These are phyloP conservation scores for Heliopora coerulea DNA, from an alignment of 92 coral and sea anemone genomes.

Conservation along the genomic window DNA sequence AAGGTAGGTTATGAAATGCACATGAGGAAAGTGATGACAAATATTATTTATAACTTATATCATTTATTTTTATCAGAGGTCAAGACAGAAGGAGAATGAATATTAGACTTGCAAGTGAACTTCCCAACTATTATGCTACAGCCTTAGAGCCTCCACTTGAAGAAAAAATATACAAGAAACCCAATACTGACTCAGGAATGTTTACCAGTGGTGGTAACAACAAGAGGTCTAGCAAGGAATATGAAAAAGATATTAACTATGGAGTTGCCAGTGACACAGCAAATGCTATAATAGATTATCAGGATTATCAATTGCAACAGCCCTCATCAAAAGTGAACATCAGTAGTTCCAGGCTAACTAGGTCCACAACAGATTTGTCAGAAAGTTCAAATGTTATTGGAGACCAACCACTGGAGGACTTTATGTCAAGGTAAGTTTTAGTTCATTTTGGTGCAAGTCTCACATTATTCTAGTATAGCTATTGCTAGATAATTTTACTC, in stretches of 20 bases:
- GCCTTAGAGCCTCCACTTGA: constrained; percentile 39
- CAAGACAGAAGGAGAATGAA: constrained; percentile 44
- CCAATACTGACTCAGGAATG: constrained; percentile 7
- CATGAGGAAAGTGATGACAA: constrained; percentile 31
- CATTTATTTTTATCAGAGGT: constrained; percentile 31
- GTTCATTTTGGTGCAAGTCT: not conserved
- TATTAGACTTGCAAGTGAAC: constrained; percentile 35
- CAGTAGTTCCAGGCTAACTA: constrained; percentile 50
- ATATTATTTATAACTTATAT: constrained; percentile 8
- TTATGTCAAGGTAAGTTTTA: constrained; percentile 65
- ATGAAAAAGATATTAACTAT: constrained; percentile 36
- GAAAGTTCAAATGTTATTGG: constrained; percentile 62
- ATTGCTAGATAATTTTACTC: too few relatives aligned
- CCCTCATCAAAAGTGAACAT: not conserved
- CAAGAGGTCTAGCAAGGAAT: constrained; percentile 42
- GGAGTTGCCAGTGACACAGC: constrained; percentile 15
- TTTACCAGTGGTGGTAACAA: constrained; percentile 13
- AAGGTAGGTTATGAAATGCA: constrained; percentile 54
- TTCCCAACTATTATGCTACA: constrained; percentile 40
- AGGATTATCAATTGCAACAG: constrained; percentile 9
- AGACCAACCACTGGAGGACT: constrained; percentile 36
- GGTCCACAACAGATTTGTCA: constrained; percentile 62
- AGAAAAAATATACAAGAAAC: not conserved
- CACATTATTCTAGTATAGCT: too few relatives aligned
- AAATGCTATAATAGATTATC: constrained; percentile 35